These are phyloP conservation scores for Python bivittatus DNA, from an alignment of 2,113 vertebrate genomes.

Conservation along the genomic window DNA sequence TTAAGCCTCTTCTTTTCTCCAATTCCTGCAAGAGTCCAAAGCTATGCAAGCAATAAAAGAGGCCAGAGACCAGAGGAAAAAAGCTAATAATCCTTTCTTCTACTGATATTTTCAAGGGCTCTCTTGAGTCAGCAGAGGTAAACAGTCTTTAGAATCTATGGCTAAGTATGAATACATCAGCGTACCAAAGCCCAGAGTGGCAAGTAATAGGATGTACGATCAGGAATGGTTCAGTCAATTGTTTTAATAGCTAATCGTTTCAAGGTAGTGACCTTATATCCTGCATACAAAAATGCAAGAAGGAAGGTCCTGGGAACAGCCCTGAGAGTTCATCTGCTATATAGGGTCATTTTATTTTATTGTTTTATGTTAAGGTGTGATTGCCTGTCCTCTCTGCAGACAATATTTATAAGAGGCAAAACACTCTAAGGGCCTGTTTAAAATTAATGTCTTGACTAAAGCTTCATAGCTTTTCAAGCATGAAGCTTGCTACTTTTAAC, in stretches of 20 bases:
- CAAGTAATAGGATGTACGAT: neutral
- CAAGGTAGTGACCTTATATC: neutral
- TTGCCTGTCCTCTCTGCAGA: neutral
- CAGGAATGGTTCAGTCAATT: neutral
- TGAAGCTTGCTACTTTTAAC: conserved; percentile 5
- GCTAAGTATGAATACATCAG: neutral
- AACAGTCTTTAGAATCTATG: neutral
- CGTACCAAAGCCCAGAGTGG: neutral
- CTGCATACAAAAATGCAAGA: neutral
- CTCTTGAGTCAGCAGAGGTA: conserved; percentile 4
- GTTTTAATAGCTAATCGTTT: neutral
- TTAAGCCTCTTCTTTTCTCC: neutral
- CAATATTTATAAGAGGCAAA: accelerated
- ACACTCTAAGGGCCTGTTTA: neutral
- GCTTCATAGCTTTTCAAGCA: neutral
- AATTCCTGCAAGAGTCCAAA: neutral
- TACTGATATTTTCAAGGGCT: neutral
- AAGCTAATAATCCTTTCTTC: neutral
- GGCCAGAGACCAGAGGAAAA: neutral
- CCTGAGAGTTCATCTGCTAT: neutral
- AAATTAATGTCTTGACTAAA: neutral
- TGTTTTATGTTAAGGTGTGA: neutral
- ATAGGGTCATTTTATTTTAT: neutral
- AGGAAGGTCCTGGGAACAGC: neutral
- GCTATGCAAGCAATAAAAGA: neutral